Evolutionary conservation across 35 echinoderm and acorn worm genomes (phyloP).

Genomic region (Eucidaris tribuloides): DNA sequence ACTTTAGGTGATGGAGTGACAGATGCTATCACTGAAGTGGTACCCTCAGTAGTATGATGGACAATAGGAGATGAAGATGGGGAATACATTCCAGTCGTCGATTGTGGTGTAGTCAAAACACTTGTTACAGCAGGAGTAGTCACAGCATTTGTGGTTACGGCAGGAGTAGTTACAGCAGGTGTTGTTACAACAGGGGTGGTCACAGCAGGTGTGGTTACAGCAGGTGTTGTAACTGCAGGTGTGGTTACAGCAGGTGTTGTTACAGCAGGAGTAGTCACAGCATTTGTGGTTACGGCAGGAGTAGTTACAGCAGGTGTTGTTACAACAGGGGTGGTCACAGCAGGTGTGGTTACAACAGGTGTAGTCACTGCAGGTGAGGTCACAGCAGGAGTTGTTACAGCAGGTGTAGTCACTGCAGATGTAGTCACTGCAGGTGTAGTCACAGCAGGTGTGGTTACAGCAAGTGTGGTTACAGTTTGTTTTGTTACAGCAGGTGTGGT

Average conservation of each 20-base stretch:
- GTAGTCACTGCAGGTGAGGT: constrained; percentile 8
- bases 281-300: not conserved
- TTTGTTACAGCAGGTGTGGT: not conserved
- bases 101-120: not conserved
- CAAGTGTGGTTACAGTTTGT: not conserved
- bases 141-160: not conserved
- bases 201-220: not conserved
- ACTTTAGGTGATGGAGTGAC: too few species aligned
- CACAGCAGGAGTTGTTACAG: not conserved
- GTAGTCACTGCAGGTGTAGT: constrained; percentile 9
- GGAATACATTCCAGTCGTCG: not conserved
- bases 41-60: too few species aligned
- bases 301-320: constrained; percentile 17
- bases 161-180: not conserved
- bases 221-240: not conserved
- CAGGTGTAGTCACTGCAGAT: too few species aligned
- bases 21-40: too few species aligned
- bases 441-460: not conserved
- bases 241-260: not conserved
- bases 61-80: too few species aligned
- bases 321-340: not conserved
- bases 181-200: not conserved
- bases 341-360: not conserved
- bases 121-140: not conserved
- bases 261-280: not conserved